These are phyloP conservation scores for Dendrocincla fuliginosa DNA, from an alignment of 2,797 vertebrate genomes.

Conservation along the genomic window DNA sequence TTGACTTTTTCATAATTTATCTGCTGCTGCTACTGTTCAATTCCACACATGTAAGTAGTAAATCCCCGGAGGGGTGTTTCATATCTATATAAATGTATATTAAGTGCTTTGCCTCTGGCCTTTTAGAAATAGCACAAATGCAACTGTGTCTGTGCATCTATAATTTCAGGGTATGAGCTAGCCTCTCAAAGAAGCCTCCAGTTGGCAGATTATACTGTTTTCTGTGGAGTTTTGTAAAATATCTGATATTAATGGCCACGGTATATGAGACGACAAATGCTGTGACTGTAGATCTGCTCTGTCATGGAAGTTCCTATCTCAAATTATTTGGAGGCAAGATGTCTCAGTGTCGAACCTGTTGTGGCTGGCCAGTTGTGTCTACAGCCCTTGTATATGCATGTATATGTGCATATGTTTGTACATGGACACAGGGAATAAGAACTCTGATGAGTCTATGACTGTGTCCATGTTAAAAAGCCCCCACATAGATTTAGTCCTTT, in stretches of 20 bases:
- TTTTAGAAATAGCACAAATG: background rate
- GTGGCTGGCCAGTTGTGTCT: background rate
- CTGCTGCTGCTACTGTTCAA: background rate
- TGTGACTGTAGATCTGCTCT: background rate
- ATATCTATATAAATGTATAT: background rate
- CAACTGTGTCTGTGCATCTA: background rate
- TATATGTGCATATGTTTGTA: background rate
- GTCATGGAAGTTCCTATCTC: background rate
- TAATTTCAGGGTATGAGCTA: background rate
- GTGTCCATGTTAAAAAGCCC: background rate
- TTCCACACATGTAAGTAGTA: background rate
- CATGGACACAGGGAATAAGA: accelerated
- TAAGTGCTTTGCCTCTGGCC: background rate
- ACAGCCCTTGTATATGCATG: background rate
- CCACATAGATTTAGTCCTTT: background rate
- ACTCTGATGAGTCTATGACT: background rate
- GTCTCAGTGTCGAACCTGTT: background rate
- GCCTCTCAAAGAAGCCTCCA: background rate
- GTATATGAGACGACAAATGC: accelerated
- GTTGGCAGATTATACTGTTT: background rate
- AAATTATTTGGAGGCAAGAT: background rate
- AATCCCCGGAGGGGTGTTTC: background rate
- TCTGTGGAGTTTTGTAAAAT: background rate
- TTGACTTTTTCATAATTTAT: constrained; percentile 27
- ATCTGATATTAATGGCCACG: background rate